A percentile compares a stretch with the other conserved stretches of the same genome.
Evolutionary conservation across 2,797 vertebrate genomes (phyloP).

Genomic region (Lerista edwardsae): DNA sequence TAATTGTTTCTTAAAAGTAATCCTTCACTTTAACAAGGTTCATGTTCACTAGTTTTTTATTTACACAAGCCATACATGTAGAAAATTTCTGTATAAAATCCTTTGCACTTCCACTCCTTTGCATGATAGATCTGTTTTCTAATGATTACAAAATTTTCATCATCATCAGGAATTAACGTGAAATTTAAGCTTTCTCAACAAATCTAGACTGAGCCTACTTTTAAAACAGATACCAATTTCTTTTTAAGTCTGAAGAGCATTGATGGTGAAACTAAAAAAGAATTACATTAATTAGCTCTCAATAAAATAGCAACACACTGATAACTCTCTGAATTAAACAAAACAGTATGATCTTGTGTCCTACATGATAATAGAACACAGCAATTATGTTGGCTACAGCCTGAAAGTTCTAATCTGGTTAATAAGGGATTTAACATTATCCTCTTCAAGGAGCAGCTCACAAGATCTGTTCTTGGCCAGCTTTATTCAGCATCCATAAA

Average conservation of each 20-base stretch:
- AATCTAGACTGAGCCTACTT: neutral
- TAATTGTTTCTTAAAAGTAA: neutral
- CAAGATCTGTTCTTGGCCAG: neutral
- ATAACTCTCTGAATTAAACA: neutral
- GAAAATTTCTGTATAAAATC: neutral
- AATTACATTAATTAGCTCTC: neutral
- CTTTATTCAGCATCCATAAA: constrained; percentile 23
- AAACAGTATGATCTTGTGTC: neutral
- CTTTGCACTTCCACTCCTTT: neutral
- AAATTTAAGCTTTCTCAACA: neutral
- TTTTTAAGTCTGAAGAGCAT: neutral
- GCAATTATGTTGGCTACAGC: neutral
- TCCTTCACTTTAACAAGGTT: neutral
- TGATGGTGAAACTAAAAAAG: neutral
- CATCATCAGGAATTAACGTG: neutral
- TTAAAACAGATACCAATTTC: constrained; percentile 17
- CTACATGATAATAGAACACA: rapidly evolving
- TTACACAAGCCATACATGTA: neutral
- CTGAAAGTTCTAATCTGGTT: constrained; percentile 57
- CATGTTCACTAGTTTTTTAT: neutral
- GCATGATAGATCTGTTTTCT: neutral
- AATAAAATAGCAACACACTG: neutral
- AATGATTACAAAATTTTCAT: neutral
- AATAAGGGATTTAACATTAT: constrained; percentile 48
- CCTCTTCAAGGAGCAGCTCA: constrained; percentile 32